phyloP scores from a whole-genome alignment of 2,797 vertebrate species.

The Australoheros facetus region DNA sequence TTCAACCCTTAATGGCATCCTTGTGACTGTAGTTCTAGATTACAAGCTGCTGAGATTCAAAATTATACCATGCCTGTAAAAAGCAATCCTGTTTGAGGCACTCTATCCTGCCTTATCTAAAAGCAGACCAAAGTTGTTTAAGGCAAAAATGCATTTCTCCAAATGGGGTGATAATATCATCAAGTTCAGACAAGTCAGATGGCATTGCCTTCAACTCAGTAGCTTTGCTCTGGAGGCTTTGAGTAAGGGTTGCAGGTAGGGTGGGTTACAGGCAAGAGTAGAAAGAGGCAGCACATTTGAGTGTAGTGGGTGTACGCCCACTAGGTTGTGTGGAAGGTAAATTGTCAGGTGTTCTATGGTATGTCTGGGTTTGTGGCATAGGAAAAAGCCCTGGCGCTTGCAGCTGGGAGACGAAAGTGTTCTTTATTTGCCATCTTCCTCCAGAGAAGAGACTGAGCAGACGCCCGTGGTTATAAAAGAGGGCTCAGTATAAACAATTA shows the following conservation, averaged over 20 bases:
- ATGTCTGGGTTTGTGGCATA: conserved; percentile 33
- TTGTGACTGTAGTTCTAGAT: neutral
- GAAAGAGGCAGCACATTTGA: neutral
- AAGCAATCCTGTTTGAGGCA: neutral
- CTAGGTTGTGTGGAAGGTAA: conserved; percentile 38
- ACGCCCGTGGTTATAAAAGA: neutral
- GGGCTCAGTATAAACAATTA: conserved; percentile 24
- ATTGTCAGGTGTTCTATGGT: conserved; percentile 64
- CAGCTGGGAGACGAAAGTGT: conserved; percentile 54
- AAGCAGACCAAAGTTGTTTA: neutral
- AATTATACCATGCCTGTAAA: neutral
- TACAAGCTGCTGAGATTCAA: neutral
- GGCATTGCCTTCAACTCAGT: conserved; percentile 35
- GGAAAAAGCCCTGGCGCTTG: conserved; percentile 62
- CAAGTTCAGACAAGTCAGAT: conserved; percentile 63
- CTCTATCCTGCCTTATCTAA: neutral
- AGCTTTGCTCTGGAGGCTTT: conserved; percentile 39
- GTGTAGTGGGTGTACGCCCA: conserved; percentile 8
- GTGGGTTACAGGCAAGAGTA: conserved; percentile 9
- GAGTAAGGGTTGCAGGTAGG: conserved; percentile 14
- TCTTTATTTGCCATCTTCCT: conserved; percentile 28
- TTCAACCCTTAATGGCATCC: neutral
- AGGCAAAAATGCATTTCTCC: neutral
- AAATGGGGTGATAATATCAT: conserved; percentile 35
- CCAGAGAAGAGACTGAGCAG: neutral